A percentile compares a stretch with the other conserved stretches of the same genome.
These are phyloP conservation scores for Hypercompe scribonia DNA, from an alignment of 2,888 invertebrate species.

Conservation along the genomic window DNA sequence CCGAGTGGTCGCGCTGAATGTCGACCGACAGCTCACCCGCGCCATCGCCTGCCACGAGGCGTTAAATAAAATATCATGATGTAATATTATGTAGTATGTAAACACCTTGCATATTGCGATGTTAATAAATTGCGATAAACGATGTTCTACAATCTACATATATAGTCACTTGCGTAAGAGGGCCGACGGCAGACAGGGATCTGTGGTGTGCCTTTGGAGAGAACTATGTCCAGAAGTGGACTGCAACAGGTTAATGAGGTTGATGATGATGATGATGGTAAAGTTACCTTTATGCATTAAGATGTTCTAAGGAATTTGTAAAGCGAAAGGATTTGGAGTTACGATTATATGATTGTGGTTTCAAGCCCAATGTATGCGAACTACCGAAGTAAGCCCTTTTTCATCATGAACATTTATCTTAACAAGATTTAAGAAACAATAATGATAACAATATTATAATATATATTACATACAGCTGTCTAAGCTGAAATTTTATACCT, in stretches of 20 bases:
- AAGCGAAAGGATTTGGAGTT: not conserved
- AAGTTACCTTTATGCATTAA: not conserved
- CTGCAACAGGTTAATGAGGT: too few species aligned
- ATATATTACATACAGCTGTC: not conserved
- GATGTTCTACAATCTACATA: not conserved
- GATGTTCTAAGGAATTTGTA: not conserved
- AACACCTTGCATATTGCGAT: constrained; percentile 8
- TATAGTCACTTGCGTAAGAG: too few species aligned
- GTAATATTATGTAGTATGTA: constrained; percentile 10
- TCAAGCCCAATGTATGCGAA: not conserved
- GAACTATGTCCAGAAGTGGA: too few species aligned
- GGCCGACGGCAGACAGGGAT: too few species aligned
- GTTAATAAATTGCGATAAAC: not conserved
- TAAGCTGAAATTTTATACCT: too few species aligned
- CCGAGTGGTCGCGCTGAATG: constrained; percentile 38
- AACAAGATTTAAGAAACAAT: not conserved
- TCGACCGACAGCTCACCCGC: constrained; percentile 28
- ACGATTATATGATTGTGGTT: not conserved
- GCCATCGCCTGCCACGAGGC: constrained; percentile 15
- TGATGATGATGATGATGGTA: too few species aligned
- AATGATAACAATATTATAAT: not conserved
- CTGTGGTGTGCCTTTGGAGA: too few species aligned
- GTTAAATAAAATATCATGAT: constrained; percentile 21
- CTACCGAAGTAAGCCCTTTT: not conserved
- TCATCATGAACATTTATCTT: not conserved